Evolutionary conservation across 2,797 vertebrate genomes (phyloP).

Genomic region (Micromesistius poutassou): DNA sequence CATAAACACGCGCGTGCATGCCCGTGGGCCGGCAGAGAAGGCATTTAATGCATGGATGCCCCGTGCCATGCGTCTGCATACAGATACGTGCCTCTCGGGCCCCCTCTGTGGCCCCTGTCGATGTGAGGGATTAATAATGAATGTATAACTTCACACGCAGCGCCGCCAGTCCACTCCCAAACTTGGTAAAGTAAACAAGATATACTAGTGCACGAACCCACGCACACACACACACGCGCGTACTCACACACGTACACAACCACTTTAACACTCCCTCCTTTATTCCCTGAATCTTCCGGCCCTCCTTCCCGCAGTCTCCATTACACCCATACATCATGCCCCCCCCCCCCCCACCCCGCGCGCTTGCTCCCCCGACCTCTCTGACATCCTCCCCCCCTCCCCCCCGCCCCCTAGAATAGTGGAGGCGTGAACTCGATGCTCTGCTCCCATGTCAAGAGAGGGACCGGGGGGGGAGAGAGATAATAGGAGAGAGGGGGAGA

Average conservation of each 20-base stretch:
- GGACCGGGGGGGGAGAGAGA: background rate
- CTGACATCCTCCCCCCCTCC: constrained; percentile 27
- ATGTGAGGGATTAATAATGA: background rate
- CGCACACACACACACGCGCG: background rate
- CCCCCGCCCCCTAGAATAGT: constrained; percentile 33
- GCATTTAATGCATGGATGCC: background rate
- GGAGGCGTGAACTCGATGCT: constrained; percentile 50
- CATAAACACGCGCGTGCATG: constrained; percentile 13
- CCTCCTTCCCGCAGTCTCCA: background rate
- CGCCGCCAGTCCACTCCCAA: background rate
- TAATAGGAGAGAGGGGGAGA: background rate
- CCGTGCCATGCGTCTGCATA: background rate
- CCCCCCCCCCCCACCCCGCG: constrained; percentile 5
- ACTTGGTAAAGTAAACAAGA: background rate
- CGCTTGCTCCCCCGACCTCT: constrained; percentile 12
- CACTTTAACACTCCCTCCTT: background rate
- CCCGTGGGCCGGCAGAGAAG: background rate
- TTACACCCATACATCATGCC: constrained; percentile 13
- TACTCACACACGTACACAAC: constrained; percentile 1
- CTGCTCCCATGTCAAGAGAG: constrained; percentile 27
- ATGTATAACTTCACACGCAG: background rate
- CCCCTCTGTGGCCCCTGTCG: background rate
- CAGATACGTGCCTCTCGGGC: background rate
- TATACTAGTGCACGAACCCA: too few species aligned
- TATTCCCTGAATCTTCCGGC: too few species aligned